Percentiles rank a stretch among this genome's conserved stretches.
phyloP scores from a whole-genome alignment of 1,140 invertebrate species.

The Brachionus plicatilis region DNA sequence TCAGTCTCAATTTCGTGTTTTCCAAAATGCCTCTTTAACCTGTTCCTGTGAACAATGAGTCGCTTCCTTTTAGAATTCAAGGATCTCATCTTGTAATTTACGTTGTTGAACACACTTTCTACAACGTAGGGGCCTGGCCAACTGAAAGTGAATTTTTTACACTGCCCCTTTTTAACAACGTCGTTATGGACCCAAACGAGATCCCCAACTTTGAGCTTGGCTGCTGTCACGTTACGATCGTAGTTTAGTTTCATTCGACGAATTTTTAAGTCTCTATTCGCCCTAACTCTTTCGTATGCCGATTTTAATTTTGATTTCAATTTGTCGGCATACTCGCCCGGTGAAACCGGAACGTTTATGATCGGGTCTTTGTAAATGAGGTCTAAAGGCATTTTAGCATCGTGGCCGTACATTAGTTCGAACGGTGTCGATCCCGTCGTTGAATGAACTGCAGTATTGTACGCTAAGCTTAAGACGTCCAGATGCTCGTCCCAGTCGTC shows the following conservation, averaged over 20 bases:
- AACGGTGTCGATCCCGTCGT: background rate
- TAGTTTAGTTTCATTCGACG: background rate
- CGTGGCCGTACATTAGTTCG: background rate
- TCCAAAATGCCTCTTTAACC: no score
- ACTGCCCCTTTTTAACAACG: no score
- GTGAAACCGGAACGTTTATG: background rate
- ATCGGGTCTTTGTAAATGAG: background rate
- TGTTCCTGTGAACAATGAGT: no score
- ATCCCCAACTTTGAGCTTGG: background rate
- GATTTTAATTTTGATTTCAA: background rate
- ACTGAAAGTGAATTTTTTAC: no score
- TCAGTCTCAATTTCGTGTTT: no score
- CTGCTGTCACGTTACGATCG: background rate
- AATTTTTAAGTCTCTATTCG: background rate
- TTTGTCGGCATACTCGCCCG: background rate
- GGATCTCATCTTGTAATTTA: no score
- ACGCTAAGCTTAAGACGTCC: background rate
- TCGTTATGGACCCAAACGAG: background rate
- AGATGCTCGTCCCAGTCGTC: background rate
- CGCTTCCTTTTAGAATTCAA: no score
- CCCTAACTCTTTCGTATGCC: background rate
- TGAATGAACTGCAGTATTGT: background rate
- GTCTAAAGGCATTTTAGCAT: slow-evolving; percentile 1
- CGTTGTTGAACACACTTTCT: no score
- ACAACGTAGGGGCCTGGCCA: no score